Percentiles rank a stretch among this genome's conserved stretches.
Evolutionary conservation across 2,797 vertebrate species (phyloP).

Genomic region (Clangula hyemalis): DNA sequence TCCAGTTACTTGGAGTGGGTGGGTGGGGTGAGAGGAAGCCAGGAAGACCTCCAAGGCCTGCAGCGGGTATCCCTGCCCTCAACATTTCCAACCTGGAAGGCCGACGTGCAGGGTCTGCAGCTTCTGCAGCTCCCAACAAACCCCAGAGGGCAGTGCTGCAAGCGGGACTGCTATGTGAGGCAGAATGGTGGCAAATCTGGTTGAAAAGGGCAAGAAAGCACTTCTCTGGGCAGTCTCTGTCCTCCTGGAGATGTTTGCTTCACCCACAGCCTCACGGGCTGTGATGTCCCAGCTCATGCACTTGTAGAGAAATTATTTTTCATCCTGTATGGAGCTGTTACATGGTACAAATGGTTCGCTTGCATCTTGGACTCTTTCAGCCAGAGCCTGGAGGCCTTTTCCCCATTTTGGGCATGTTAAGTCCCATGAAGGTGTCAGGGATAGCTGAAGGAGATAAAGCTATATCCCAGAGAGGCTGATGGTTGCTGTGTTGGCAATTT

Average conservation of each 20-base stretch:
- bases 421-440: rapidly evolving
- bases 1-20: neutral
- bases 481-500: neutral
- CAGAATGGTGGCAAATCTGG: too few relatives aligned
- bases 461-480: neutral
- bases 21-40: neutral
- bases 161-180: too few relatives aligned
- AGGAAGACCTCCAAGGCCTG: neutral
- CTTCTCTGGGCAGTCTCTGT: neutral
- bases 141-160: too few relatives aligned
- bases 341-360: neutral
- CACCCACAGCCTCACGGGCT: neutral
- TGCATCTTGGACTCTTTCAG: neutral
- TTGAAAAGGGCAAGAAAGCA: neutral
- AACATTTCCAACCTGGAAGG: neutral
- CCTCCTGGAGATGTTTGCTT: slow-evolving; percentile 23
- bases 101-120: too few relatives aligned
- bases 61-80: neutral
- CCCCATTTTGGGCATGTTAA: rapidly evolving
- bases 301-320: neutral
- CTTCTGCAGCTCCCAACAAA: too few relatives aligned
- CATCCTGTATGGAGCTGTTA: neutral
- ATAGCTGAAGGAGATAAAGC: neutral
- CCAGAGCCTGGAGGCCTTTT: neutral
- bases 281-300: neutral